Evolutionary conservation across 2,113 vertebrate genomes (phyloP).

Genomic region (Prionailurus viverrinus): DNA sequence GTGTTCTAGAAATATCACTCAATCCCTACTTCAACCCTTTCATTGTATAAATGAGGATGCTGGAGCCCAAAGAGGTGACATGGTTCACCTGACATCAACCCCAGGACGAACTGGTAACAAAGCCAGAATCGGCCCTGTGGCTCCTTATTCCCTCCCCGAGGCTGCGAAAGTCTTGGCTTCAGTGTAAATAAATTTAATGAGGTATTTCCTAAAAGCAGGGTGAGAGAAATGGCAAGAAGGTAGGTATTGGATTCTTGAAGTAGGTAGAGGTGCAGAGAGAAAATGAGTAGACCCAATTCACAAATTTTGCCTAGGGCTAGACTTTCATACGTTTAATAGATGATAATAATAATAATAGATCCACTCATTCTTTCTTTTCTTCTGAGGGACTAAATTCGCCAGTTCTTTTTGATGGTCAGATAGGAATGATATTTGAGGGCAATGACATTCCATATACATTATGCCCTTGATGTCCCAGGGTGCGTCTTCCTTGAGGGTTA

Average conservation of each 20-base stretch:
- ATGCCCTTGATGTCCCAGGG: conserved; percentile 80
- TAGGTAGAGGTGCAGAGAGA: conserved; percentile 53
- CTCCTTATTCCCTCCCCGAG: neutral
- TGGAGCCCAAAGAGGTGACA: neutral
- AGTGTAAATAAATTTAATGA: conserved; percentile 64
- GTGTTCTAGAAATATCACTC: neutral
- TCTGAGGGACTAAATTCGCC: conserved; percentile 66
- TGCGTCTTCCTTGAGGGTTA: conserved; percentile 83
- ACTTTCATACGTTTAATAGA: conserved; percentile 77
- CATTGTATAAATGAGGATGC: neutral
- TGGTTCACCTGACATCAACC: neutral
- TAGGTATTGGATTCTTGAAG: conserved; percentile 64
- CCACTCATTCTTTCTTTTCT: conserved; percentile 72
- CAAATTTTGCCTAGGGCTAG: conserved; percentile 76
- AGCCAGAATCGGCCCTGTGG: neutral
- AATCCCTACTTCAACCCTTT: neutral
- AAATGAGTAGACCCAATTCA: conserved; percentile 81
- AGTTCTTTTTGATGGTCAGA: conserved; percentile 77
- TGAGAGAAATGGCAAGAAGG: neutral
- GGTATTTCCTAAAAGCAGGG: conserved; percentile 55
- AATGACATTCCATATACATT: conserved; percentile 77
- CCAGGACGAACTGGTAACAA: neutral
- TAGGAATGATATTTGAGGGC: conserved; percentile 72
- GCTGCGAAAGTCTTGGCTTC: neutral
- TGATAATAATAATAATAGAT: conserved; percentile 72